Conservation (phyloP, 1,140 invertebrate species). For the Melanaphis sacchari region DNA sequence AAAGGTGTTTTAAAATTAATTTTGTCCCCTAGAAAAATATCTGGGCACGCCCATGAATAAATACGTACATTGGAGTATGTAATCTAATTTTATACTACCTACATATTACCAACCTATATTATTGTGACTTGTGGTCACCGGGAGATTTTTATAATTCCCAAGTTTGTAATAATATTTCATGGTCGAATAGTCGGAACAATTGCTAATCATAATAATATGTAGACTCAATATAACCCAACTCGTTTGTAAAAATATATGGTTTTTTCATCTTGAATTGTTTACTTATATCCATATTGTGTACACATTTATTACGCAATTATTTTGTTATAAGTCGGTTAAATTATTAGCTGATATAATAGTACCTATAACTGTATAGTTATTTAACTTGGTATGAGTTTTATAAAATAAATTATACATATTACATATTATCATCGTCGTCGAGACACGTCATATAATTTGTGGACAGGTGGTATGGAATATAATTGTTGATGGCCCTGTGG, state of each 20-base stretch:
- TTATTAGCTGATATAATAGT: neutral
- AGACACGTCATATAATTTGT: neutral
- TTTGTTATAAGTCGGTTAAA: neutral
- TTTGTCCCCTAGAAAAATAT: too few species aligned
- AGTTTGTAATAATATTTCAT: neutral
- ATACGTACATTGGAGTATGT: neutral
- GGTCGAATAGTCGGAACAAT: neutral
- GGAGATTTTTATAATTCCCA: neutral
- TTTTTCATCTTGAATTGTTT: neutral
- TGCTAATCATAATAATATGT: neutral
- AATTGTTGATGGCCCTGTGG: neutral
- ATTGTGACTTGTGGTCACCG: neutral
- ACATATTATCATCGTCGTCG: neutral
- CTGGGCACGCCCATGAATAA: too few species aligned
- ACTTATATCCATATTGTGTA: neutral
- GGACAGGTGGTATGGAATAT: neutral
- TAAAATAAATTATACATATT: neutral
- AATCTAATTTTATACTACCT: neutral
- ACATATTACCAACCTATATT: neutral
- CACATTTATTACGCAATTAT: neutral
- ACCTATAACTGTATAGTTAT: neutral
- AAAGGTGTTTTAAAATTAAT: too few species aligned
- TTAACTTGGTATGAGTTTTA: neutral
- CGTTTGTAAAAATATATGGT: neutral
- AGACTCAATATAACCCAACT: neutral